Evolutionary conservation across 2,113 vertebrate species (phyloP), one percentile per base, ranked within the genome.

Genomic region (Lontra canadensis): DNA sequence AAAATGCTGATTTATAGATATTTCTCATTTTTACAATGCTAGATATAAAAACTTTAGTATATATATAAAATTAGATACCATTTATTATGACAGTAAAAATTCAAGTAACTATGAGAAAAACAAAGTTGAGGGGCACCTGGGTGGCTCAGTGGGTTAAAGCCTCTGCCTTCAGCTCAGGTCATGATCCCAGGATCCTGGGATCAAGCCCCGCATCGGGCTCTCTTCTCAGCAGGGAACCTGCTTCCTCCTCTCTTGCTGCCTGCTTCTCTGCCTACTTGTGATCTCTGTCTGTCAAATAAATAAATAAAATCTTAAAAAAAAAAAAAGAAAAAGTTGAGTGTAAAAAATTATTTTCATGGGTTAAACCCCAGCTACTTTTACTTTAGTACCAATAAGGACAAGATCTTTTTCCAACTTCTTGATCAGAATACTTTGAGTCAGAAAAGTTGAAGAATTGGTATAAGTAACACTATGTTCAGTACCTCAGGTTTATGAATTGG

Each of bases 41-140:
- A 94, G 59, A 52, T 79, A 78, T 92, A 83, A 80, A 78, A 76
- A 81, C 20, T 31, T 95, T 3, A 88, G 39, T 82, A n/a, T 65
- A 65, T 65, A 65, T 25, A 65, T 42, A 88, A 93, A 88, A 71
- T 67, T 59, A 79, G 55, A 91, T 80, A 57, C 9, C 36, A 88
- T 79, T 88, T 74, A 34, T 96, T 93, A 61, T 82, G 25, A 29
- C 29, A 87, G 39, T 95, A 90, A 83, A 90, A 95, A 94, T 57
- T 12, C 29, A 90, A 78, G 20, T 93, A 87, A 83, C 23, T 74
- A 26, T 94, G 79, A 79, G 42, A 78, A 82, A 96, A 87, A 63
- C 0, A 55, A 90, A 87, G 59, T 47, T 7, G 12, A 96, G 18
- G 52, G 52, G 52, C 52, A 55, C 52, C 52, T 55, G 52, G 52